Percentiles rank a stretch among this genome's conserved stretches.
These are phyloP conservation scores for Pachyuromys duprasi DNA, from an alignment of 2,797 vertebrate genomes.

Conservation along the genomic window DNA sequence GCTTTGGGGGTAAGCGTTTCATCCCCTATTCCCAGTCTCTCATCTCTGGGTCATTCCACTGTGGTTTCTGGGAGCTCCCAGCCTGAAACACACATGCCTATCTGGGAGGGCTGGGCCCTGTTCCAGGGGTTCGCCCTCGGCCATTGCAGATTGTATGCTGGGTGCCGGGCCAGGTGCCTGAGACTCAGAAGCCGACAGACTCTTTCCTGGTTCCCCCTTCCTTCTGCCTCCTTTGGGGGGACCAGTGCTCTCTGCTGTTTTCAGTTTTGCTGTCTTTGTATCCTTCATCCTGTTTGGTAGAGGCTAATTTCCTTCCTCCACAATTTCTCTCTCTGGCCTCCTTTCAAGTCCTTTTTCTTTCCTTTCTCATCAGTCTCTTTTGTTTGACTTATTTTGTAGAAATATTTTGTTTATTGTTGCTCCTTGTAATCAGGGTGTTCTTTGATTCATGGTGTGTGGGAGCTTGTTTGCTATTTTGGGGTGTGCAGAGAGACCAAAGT, in stretches of 20 bases:
- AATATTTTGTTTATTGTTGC: conserved; percentile 39
- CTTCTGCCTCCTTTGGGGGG: conserved; percentile 38
- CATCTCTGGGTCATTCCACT: neutral
- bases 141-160: neutral
- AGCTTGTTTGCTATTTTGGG: conserved; percentile 43
- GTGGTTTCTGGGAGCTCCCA: neutral
- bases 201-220: conserved; percentile 47
- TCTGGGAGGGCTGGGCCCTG: neutral
- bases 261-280: conserved; percentile 60
- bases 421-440: conserved; percentile 41
- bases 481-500: neutral
- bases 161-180: neutral
- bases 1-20: neutral
- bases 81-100: neutral
- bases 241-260: neutral
- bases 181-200: neutral
- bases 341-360: conserved; percentile 64
- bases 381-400: conserved; percentile 57
- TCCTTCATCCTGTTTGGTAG: conserved; percentile 50
- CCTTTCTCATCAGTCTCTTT: conserved; percentile 62
- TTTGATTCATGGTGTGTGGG: conserved; percentile 54
- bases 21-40: neutral
- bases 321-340: conserved; percentile 56
- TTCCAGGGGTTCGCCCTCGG: neutral
- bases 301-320: conserved; percentile 66